Base-by-base conservation (phyloP, 35 echinoderm and acorn worm genomes). In the Patiria miniata region DNA sequence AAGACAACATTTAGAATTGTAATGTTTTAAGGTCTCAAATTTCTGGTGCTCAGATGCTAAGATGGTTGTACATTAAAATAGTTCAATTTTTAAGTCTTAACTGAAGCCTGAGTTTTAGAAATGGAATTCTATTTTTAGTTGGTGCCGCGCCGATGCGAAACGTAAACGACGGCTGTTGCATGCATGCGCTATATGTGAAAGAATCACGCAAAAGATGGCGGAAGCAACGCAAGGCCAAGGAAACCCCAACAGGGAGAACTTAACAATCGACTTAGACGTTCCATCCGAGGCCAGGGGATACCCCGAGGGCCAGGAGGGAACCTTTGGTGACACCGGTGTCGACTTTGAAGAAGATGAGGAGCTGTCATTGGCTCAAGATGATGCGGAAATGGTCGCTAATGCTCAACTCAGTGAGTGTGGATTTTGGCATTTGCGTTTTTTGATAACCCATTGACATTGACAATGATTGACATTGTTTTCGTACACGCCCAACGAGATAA, bases 321-420 rank as follows among this genome's bases (percentile, higher is more conserved):
- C 65, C 19, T 73, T 73, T 23, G 65, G 23, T 28, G 65, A 30
- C 9, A 10, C 1, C 21, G 28, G 19, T 30, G 34, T 73, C 9
- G 82, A 36, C 1, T 61, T 84, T 15, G 53, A 59, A 5, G 52
- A 61, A 19, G 82, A 84, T 53, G 18, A 53, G 3, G 82, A 84
- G 39, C 29, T 84, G 51, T 53, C 82, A 14, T 28, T 84, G 23
- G 82, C 53, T 30, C 51, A 28, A 84, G 82, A 84, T 16, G 82
- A 84, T 61, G 53, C 53, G 36, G 44, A 53, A 36, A 12, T 84
- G 26, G 82, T 84, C 21, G 26, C 82, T 6, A 84, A 84, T 37
- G 82, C 82, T 14, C 82, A 60, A 18, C 53, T 84, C 26, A 84
- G 82, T 84, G 57, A 84, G 82, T 60, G 57, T 2, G 7, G n/a